Evolutionary conservation across 2,888 invertebrate genomes (phyloP), one percentile per base, ranked within the genome.

Genomic region (Calliphora vomitoria): DNA sequence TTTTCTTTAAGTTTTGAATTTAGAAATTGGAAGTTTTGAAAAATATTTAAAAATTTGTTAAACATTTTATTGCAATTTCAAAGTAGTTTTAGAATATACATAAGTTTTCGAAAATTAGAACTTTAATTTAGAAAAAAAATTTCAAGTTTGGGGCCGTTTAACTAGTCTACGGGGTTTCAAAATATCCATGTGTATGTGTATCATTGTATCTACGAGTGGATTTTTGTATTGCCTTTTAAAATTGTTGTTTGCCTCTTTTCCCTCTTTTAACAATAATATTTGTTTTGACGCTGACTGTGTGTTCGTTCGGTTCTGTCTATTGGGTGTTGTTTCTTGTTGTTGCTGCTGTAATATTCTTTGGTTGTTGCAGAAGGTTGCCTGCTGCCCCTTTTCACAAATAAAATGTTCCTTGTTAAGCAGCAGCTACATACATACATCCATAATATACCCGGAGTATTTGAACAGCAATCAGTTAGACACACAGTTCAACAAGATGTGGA

Each of bases 241-340:
- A 35, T n/a, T 35, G 58, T 15, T 71, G n/a, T 18, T 25, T 76
- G 50, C 53, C 31, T 18, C 25, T 20, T 47, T 20, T 80, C 68
- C 66, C 62, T 20, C 8, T 62, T 72, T 76, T 66, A 83, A 83
- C 76, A 75, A 87, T 78, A 87, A 87, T 84, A 87, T 87, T 87
- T 87, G 81, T 84, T 83, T 83, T 83, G 62, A 80, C 69, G 66
- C 74, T 74, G 60, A 55, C 44, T 64, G 78, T 81, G 64, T n/a
- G 44, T 55, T 83, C 8, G 44, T 41, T 60, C 6, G 5, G 35
- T 62, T 62, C 13, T 18, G 15, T 25, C 35, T 68, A 47, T 81
- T 81, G 53, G 62, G 44, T 53, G 68, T 55, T 71, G 58, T 18
- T n/a, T n/a, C n/a, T 84, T 72, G 50, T 74, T 66, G 72, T 20